Conservation (phyloP, 2,797 vertebrate species). For the Sebastes hubbsi region DNA sequence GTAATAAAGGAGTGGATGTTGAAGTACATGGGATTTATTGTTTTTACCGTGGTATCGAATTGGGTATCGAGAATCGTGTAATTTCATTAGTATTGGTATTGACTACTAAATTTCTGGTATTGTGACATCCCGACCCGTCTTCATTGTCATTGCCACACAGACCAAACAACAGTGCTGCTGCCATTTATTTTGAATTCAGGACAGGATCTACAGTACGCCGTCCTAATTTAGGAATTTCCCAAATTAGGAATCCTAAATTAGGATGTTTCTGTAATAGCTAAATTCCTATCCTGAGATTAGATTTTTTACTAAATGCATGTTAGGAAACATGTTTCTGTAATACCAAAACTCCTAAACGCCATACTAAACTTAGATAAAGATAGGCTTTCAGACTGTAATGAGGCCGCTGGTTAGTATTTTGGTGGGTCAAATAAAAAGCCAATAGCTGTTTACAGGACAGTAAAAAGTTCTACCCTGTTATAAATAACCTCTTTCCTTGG, state of each 20-base stretch:
- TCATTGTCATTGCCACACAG: background rate
- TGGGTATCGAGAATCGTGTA: too few relatives aligned
- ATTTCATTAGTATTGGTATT: too few relatives aligned
- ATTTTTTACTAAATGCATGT: background rate
- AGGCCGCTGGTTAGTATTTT: background rate
- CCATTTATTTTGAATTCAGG: background rate
- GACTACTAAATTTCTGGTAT: too few relatives aligned
- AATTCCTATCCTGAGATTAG: background rate
- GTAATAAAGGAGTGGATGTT: too few relatives aligned
- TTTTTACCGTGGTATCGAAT: too few relatives aligned
- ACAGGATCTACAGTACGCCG: background rate
- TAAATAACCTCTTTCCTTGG: conserved; percentile 6
- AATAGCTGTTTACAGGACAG: background rate
- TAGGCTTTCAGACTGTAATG: background rate
- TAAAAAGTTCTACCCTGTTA: background rate
- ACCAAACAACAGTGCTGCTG: background rate
- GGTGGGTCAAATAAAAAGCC: background rate
- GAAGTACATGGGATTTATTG: too few relatives aligned
- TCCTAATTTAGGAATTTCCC: background rate
- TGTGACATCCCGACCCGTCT: too few relatives aligned
- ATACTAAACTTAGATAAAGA: background rate
- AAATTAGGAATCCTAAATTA: too few relatives aligned
- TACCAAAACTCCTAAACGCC: background rate
- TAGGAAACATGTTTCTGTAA: background rate
- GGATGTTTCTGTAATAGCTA: too few relatives aligned